Evolutionary conservation across 2,888 invertebrate genomes (phyloP), one percentile per base, ranked within the genome.

Genomic region (Parnassius mnemosyne): DNA sequence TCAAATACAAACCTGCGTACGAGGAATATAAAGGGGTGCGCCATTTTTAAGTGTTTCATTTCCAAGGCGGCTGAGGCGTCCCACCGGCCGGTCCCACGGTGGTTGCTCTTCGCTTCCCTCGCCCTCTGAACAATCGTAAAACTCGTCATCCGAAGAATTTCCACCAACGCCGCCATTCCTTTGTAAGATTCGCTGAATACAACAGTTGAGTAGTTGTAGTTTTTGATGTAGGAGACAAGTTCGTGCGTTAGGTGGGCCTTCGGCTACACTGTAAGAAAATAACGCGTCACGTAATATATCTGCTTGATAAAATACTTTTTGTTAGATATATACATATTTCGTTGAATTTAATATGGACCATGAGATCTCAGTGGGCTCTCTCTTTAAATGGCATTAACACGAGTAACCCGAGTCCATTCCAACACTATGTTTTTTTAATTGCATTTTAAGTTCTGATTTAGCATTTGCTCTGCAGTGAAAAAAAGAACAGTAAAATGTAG

Each of bases 201-300:
- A 96, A 76, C 95, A 94, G 77, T 96, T 96, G 49, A 96, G 85
- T 92, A 96, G 94, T 89, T 98, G 98, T 51, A 99, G 93, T 82
- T 99, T 99, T 87, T 99, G 98, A 85, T 99, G 96, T 12, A 99
- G 92, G 52, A 99, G 92, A 80, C 98, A 98, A 9, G 97, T 96
- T 64, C 97, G 94, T 51, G 96, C 94, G 83, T 98, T 97, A 0
- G 98, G 98, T 70, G 94, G 93, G 11, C 97, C 97, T 54, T 93
- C 86, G n/a, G 95, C 93, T 64, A 98, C 92, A 71, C 97, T 97
- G 92, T 49, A 49, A 49, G 7, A 13, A 13, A 49, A 49, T 49
- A 3, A 5, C 34, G 34, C 34, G 34, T 34, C 34, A 34, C 34
- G 34, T 34, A 34, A 34, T 7, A 7, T 34, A 34, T 7, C 7